Percentiles rank a stretch among this genome's conserved stretches.
Evolutionary conservation across 1,140 invertebrate genomes (phyloP).

Genomic region (Calephelis virginiensis): DNA sequence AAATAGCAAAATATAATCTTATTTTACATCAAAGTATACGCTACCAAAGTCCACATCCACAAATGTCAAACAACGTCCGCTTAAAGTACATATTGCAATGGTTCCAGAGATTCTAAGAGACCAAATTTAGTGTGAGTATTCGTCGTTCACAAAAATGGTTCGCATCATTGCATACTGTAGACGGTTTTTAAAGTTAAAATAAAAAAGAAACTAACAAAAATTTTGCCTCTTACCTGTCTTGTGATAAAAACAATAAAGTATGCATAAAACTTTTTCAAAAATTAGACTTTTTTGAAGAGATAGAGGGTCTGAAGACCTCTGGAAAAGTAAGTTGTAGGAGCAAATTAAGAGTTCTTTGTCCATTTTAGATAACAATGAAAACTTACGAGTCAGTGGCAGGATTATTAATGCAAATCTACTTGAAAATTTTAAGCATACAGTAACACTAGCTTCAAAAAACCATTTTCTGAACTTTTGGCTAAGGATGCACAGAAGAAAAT

Average conservation of each 20-base stretch:
- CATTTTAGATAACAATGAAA: slow-evolving; percentile 21
- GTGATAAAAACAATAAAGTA: slow-evolving; percentile 18
- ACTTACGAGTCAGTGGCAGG: slow-evolving; percentile 27
- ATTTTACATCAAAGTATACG: slow-evolving; percentile 7
- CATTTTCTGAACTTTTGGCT: slow-evolving; percentile 24
- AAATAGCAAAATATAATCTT: too few species aligned
- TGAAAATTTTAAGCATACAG: slow-evolving; percentile 27
- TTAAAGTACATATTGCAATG: background rate
- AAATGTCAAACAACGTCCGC: slow-evolving; percentile 14
- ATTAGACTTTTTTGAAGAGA: too few species aligned
- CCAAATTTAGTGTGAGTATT: slow-evolving; percentile 19
- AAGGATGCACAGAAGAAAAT: slow-evolving; percentile 27
- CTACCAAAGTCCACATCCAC: slow-evolving; percentile 4
- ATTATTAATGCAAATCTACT: slow-evolving; percentile 16
- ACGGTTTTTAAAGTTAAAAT: too few species aligned
- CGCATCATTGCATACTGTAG: too few species aligned
- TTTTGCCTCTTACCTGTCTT: background rate
- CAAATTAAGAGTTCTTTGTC: slow-evolving; percentile 26
- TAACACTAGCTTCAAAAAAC: slow-evolving; percentile 23
- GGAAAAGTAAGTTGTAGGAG: too few species aligned
- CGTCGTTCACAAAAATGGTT: too few species aligned
- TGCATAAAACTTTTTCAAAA: slow-evolving; percentile 24
- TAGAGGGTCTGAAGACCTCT: too few species aligned
- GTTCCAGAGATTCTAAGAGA: slow-evolving; percentile 9
- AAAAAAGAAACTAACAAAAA: background rate